Conservation (phyloP, 2,113 vertebrate genomes). For the Crotalus tigris region DNA sequence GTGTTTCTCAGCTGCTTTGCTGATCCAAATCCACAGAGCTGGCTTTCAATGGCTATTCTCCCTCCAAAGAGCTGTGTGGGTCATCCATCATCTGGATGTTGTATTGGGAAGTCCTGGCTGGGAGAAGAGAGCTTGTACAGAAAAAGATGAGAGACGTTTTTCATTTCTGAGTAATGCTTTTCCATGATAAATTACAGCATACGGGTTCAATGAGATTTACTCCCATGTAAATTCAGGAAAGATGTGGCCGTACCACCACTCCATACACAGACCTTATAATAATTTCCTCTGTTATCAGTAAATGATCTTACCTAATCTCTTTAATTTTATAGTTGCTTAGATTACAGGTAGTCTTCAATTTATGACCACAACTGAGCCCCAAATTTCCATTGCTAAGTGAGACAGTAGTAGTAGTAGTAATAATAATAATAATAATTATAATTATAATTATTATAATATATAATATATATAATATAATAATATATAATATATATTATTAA, state of each 20-base stretch:
- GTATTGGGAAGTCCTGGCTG: not conserved
- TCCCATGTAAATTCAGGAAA: not conserved
- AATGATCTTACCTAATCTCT: not conserved
- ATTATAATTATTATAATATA: no score
- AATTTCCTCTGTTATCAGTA: not conserved
- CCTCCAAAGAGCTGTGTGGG: not conserved
- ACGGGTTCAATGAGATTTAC: not conserved
- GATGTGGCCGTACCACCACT: no score
- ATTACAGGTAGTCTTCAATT: not conserved
- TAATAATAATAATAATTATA: no score
- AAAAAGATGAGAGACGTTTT: not conserved
- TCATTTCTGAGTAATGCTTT: not conserved
- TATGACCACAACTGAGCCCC: no score
- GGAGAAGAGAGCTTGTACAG: not conserved
- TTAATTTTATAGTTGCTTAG: not conserved
- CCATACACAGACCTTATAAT: no score
- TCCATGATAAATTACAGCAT: not conserved
- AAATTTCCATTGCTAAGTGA: no score
- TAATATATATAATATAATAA: no score
- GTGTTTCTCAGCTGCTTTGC: not conserved
- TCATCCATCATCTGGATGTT: not conserved
- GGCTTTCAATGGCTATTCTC: not conserved
- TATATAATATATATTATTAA: no score
- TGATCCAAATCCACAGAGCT: no score
- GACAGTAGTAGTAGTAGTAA: no score